These are phyloP conservation scores for Ptychoptera contaminata DNA, from an alignment of 2,888 invertebrate genomes.

Conservation along the genomic window DNA sequence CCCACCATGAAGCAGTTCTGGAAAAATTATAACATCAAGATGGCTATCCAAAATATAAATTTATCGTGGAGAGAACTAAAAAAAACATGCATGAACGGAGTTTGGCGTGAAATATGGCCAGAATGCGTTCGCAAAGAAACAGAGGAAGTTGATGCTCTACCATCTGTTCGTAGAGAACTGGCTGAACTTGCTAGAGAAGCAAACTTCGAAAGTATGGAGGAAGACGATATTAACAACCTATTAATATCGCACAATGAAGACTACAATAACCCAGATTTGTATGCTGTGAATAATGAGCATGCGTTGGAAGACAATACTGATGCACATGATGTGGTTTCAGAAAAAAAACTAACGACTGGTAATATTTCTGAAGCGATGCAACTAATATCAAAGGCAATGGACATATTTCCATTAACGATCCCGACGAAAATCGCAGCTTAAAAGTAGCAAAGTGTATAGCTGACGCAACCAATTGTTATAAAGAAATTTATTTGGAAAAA, in stretches of 20 bases:
- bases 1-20: constrained; percentile 9
- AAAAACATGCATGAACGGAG: constrained; percentile 8
- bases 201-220: constrained; percentile 4
- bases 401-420: constrained; percentile 1
- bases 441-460: not conserved
- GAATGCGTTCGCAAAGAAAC: constrained; percentile 7
- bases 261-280: constrained; percentile 1
- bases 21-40: constrained; percentile 9
- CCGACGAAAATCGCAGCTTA: constrained; percentile 2
- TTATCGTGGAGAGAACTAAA: constrained; percentile 8
- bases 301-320: not conserved
- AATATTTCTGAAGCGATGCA: constrained; percentile 2
- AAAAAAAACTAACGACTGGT: constrained; percentile 1
- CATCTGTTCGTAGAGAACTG: constrained; percentile 6
- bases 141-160: constrained; percentile 3
- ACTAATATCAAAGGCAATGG: constrained; percentile 3
- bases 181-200: constrained; percentile 7
- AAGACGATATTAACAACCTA: constrained; percentile 3
- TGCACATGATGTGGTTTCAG: constrained; percentile 2
- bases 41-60: constrained; percentile 8
- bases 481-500: constrained; percentile 3
- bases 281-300: not conserved
- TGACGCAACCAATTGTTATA: constrained; percentile 1
- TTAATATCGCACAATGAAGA: constrained; percentile 4
- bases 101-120: constrained; percentile 8